phyloP scores from a whole-genome alignment of 2,113 vertebrate genomes.

The Pungitius pungitius region DNA sequence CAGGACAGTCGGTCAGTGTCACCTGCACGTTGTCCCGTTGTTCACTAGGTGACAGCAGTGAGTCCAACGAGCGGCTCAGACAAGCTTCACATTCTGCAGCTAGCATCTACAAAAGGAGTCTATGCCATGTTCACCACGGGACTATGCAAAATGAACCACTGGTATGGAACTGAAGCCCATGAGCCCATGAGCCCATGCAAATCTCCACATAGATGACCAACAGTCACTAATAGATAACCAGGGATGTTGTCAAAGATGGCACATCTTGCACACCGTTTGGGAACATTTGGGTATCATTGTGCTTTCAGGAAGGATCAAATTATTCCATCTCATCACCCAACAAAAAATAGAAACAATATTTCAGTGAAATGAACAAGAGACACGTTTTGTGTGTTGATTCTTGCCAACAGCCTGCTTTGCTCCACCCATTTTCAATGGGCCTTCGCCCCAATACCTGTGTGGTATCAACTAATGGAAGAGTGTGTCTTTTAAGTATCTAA shows the following conservation, averaged over 20 bases:
- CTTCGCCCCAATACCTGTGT: neutral
- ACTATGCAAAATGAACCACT: conserved; percentile 60
- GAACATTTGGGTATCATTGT: conserved; percentile 29
- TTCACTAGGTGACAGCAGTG: conserved; percentile 75
- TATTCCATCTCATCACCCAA: neutral
- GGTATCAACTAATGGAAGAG: neutral
- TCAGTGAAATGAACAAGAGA: neutral
- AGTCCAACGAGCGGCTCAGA: conserved; percentile 43
- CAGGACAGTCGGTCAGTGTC: neutral
- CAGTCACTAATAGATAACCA: conserved; percentile 63
- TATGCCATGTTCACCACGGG: conserved; percentile 8
- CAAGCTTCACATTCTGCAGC: conserved; percentile 18
- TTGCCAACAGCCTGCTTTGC: neutral
- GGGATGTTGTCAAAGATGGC: conserved; percentile 6
- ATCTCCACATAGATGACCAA: conserved; percentile 50
- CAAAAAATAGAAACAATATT: neutral
- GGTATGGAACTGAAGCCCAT: conserved; percentile 37
- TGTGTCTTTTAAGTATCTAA: neutral
- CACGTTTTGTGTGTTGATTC: neutral
- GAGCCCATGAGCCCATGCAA: conserved; percentile 66
- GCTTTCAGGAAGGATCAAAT: conserved; percentile 13
- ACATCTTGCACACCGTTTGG: conserved; percentile 35
- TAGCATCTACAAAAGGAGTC: conserved; percentile 47
- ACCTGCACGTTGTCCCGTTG: neutral
- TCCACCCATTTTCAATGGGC: neutral